Conservation (phyloP, 1,140 invertebrate genomes). For the Musca vetustissima region DNA sequence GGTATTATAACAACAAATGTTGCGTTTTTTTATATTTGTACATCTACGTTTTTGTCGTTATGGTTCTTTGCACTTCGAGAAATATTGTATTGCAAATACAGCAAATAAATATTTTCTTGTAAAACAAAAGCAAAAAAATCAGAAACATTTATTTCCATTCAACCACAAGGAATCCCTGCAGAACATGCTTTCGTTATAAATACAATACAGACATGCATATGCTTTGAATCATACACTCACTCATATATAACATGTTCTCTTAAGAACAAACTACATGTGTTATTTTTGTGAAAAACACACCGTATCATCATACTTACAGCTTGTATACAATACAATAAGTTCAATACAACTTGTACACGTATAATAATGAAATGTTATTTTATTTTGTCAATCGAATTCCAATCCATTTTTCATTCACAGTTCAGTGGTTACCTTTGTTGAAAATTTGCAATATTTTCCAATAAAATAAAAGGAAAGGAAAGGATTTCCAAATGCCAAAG, state of each 20-base stretch:
- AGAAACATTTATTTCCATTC: not conserved
- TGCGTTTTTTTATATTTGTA: too few species aligned
- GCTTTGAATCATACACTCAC: too few species aligned
- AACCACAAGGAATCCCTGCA: not conserved
- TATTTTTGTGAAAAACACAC: constrained; percentile 24
- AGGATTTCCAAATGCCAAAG: not conserved
- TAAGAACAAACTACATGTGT: too few species aligned
- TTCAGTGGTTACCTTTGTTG: constrained; percentile 31
- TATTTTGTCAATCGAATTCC: constrained; percentile 38
- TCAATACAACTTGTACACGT: too few species aligned
- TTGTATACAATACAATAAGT: constrained; percentile 34
- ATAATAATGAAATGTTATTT: constrained; percentile 1
- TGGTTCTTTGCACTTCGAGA: too few species aligned
- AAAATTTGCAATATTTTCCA: constrained; percentile 28
- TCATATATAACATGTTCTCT: too few species aligned
- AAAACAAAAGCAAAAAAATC: too few species aligned
- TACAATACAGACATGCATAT: constrained; percentile 33
- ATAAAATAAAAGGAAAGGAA: constrained; percentile 26
- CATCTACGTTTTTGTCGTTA: too few species aligned
- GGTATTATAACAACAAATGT: too few species aligned
- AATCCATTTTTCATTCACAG: constrained; percentile 51
- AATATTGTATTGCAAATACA: too few species aligned
- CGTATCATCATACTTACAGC: constrained; percentile 52
- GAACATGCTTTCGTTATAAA: too few species aligned
- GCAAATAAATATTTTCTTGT: too few species aligned